Percentiles rank a stretch among this genome's conserved stretches.
phyloP scores from a whole-genome alignment of 2,113 vertebrate species.

The Phalacrocorax pelagicus region DNA sequence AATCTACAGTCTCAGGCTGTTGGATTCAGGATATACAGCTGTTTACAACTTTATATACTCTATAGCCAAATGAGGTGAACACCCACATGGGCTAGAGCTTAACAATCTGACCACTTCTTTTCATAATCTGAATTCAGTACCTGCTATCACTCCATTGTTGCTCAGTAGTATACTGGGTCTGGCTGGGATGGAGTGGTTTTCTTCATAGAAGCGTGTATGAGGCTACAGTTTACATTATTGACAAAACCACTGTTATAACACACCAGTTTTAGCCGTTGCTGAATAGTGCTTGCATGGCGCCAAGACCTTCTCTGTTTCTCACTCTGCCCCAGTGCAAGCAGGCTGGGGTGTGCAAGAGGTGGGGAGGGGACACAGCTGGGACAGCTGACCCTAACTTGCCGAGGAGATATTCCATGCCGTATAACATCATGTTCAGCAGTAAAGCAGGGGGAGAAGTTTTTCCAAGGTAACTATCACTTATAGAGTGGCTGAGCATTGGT shows the following conservation, averaged over 20 bases:
- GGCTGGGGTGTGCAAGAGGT: background rate
- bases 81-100: background rate
- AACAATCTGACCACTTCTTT: background rate
- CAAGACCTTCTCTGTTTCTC: background rate
- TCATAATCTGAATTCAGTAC: background rate
- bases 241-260: background rate
- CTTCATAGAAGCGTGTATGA: background rate
- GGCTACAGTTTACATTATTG: background rate
- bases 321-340: background rate
- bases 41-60: background rate
- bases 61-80: background rate
- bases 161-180: background rate
- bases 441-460: background rate
- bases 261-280: background rate
- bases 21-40: background rate
- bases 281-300: background rate
- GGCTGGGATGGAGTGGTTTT: background rate
- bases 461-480: background rate
- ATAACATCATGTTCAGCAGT: background rate
- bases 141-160: accelerated
- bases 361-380: background rate
- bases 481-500: background rate
- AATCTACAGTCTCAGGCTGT: background rate
- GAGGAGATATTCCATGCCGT: background rate
- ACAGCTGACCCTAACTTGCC: background rate